Evolutionary conservation across 2,888 invertebrate species (phyloP), one percentile per base, ranked within the genome.

Genomic region (Fragum whitleyi): DNA sequence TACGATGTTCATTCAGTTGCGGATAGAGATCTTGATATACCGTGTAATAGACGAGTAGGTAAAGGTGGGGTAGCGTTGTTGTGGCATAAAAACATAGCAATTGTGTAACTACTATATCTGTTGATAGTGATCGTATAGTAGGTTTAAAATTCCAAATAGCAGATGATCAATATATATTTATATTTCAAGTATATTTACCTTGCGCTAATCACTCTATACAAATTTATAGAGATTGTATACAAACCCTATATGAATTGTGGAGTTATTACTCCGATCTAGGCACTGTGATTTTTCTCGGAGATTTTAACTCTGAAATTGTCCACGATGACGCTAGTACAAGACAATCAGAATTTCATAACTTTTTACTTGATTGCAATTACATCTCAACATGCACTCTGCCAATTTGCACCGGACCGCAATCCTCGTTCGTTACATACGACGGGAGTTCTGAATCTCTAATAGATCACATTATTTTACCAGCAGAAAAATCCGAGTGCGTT

Each of bases 171-270:
- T 57, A 26, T 57, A 23, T 57, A 7, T 57, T 7, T 26, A 19
- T 57, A 7, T 57, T 57, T 26, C 57, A 57, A 57, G 57, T 57
- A 14, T 57, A 57, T 57, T n/a, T 57, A 57, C 57, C 57, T 3
- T 57, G 57, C 23, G 23, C 57, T 3, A 57, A 57, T 26, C 57
- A 57, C 26, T n/a, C 23, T 26, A 57, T 57, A 57, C 9, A 57
- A 7, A 3, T 9, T 6, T 57, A 57, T n/a, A 57, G 23, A 23
- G 57, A 57, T 7, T 57, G 26, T 57, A 57, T 57, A 5, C 23
- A 57, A 26, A 57, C 2, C 3, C 23, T 57, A 5, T 57, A 23
- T n/a, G 57, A 57, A 21, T 23, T 57, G 26, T 57, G 57, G 26
- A 11, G 26, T 26, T 57, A 21, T 14, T 57, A 57, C 57, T 7